Evolutionary conservation across 2,113 vertebrate species (phyloP).

Genomic region (Toxotes chatareus): DNA sequence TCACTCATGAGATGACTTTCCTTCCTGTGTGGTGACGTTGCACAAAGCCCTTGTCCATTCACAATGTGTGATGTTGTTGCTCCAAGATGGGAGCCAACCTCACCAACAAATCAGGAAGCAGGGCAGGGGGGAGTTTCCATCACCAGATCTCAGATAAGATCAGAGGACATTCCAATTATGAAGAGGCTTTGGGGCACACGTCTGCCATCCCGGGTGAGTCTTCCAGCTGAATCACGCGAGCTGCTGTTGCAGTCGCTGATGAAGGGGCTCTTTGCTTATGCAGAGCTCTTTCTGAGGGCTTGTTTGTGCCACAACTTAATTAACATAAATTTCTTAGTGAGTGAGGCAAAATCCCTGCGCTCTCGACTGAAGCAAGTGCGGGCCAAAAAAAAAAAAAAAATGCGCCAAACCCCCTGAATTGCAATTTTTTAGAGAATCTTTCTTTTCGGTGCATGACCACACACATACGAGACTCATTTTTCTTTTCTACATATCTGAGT

Average conservation of each 20-base stretch:
- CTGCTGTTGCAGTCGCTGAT: conserved; percentile 37
- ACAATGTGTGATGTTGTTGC: background rate
- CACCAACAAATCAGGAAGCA: conserved; percentile 14
- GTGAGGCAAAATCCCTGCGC: conserved; percentile 27
- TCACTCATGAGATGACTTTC: background rate
- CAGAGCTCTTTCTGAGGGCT: conserved; percentile 48
- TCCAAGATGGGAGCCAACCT: background rate
- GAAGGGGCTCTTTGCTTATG: conserved; percentile 47
- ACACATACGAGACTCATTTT: background rate
- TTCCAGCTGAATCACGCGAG: conserved; percentile 37
- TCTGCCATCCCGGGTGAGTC: conserved; percentile 34
- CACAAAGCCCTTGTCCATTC: background rate
- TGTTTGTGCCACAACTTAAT: conserved; percentile 62
- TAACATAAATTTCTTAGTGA: conserved; percentile 48
- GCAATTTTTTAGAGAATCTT: background rate
- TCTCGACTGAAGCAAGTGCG: background rate
- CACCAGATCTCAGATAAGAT: conserved; percentile 48
- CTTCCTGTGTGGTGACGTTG: background rate
- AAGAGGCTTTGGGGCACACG: conserved; percentile 39
- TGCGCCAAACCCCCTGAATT: background rate
- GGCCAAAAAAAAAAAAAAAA: background rate
- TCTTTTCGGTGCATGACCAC: background rate
- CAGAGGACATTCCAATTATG: conserved; percentile 55
- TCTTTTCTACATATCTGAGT: background rate
- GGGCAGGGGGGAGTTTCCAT: conserved; percentile 10